phyloP scores from a whole-genome alignment of 2,888 invertebrate species.

The Drosophila meridiana region DNA sequence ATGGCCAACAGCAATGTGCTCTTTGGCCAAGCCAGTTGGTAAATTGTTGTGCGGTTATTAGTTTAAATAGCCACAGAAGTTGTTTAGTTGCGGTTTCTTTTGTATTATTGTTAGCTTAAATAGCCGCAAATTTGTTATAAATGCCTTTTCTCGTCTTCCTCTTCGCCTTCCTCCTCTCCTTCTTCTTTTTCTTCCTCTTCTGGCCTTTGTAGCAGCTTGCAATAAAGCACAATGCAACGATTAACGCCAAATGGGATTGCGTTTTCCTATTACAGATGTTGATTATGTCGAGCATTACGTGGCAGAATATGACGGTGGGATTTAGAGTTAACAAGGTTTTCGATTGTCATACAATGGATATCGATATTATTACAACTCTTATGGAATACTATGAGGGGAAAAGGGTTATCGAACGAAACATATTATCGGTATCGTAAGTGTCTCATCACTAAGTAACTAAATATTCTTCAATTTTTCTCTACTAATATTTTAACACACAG shows the following conservation, averaged over 20 bases:
- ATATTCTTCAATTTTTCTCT: too few species aligned
- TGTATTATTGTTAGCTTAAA: conserved; percentile 39
- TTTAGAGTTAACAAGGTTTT: not conserved
- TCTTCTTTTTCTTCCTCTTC: not conserved
- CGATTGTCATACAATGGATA: too few species aligned
- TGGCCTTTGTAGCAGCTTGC: conserved; percentile 1
- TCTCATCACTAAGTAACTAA: too few species aligned
- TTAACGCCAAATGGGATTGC: not conserved
- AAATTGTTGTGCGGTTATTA: conserved; percentile 64
- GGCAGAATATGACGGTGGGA: not conserved
- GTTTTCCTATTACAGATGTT: not conserved
- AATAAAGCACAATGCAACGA: conserved; percentile 9
- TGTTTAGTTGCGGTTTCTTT: conserved; percentile 31
- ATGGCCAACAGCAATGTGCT: conserved; percentile 26
- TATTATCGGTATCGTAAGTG: too few species aligned
- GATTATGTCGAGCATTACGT: not conserved
- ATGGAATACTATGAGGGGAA: too few species aligned
- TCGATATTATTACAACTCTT: too few species aligned
- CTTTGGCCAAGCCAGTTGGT: conserved; percentile 35
- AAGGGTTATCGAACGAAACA: too few species aligned
- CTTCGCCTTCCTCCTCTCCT: not conserved
- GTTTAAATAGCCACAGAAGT: conserved; percentile 64
- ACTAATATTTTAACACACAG: too few species aligned
- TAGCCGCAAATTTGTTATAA: conserved; percentile 55
- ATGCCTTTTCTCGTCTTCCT: conserved; percentile 3